phyloP scores from a whole-genome alignment of 2,888 invertebrate genomes.

The Lissonota sp. region DNA sequence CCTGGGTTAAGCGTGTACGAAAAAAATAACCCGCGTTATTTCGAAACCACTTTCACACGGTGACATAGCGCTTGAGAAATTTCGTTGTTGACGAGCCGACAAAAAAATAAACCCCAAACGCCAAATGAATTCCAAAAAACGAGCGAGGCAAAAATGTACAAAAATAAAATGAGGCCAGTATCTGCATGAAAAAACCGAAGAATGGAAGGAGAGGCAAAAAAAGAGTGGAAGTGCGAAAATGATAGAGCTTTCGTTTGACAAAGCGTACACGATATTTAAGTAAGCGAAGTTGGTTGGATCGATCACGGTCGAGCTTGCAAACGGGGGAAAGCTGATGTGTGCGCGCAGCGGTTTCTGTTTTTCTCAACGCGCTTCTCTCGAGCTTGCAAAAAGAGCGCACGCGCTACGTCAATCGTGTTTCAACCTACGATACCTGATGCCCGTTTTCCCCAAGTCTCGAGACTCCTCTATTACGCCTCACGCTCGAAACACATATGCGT shows the following conservation, averaged over 20 bases:
- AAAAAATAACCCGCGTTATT: too few relatives aligned
- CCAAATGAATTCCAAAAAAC: too few relatives aligned
- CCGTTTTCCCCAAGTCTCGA: slow-evolving; percentile 54
- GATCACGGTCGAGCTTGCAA: slow-evolving; percentile 53
- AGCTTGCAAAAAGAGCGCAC: slow-evolving; percentile 40
- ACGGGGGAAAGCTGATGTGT: slow-evolving; percentile 38
- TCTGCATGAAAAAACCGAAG: not conserved
- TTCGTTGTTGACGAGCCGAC: too few relatives aligned
- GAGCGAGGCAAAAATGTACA: too few relatives aligned
- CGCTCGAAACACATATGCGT: slow-evolving; percentile 5
- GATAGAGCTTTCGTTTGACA: not conserved
- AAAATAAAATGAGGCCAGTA: too few relatives aligned
- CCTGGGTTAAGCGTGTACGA: too few relatives aligned
- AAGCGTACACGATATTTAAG: slow-evolving; percentile 4
- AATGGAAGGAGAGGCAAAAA: slow-evolving; percentile 4
- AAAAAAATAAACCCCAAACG: too few relatives aligned
- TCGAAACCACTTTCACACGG: too few relatives aligned
- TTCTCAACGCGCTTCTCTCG: slow-evolving; percentile 48
- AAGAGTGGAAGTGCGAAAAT: slow-evolving; percentile 6
- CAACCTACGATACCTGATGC: slow-evolving; percentile 55
- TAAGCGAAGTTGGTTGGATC: slow-evolving; percentile 47
- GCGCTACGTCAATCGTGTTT: slow-evolving; percentile 24
- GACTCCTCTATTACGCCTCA: slow-evolving; percentile 42
- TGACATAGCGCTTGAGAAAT: too few relatives aligned
- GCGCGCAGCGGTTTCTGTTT: slow-evolving; percentile 56